These are phyloP conservation scores for Limenitis camilla DNA, from an alignment of 2,888 invertebrate genomes.

Conservation along the genomic window DNA sequence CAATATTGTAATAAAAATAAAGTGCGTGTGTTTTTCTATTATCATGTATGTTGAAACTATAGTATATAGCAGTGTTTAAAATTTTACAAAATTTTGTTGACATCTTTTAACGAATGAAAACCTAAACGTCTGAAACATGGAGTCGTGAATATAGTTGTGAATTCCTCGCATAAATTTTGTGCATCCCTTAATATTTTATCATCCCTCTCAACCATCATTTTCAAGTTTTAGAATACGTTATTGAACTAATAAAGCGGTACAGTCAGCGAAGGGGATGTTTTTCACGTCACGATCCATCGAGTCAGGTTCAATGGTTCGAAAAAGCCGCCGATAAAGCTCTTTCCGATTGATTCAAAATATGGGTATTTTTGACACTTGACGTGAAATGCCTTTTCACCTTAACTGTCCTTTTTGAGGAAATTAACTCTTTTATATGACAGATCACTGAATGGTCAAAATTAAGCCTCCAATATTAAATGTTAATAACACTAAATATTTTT, in stretches of 20 bases:
- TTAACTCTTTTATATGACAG: constrained; percentile 2
- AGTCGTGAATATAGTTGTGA: too few species aligned
- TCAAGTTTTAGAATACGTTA: constrained; percentile 17
- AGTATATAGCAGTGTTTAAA: neutral
- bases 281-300: constrained; percentile 33
- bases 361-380: constrained; percentile 36
- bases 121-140: neutral
- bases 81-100: neutral
- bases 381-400: constrained; percentile 11
- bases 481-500: too few species aligned
- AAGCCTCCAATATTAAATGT: too few species aligned
- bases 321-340: constrained; percentile 39
- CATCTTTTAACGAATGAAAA: neutral
- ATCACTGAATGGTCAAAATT: neutral
- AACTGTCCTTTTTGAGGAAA: constrained; percentile 10
- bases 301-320: constrained; percentile 39
- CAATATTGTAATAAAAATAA: too few species aligned
- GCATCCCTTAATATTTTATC: neutral
- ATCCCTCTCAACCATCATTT: neutral
- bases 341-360: constrained; percentile 32
- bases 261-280: constrained; percentile 31
- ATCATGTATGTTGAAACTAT: too few species aligned
- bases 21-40: too few species aligned
- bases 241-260: constrained; percentile 32
- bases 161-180: neutral